A percentile compares a stretch with the other conserved stretches of the same genome.
Evolutionary conservation across 2,113 vertebrate species (phyloP).

Genomic region (Phylloscopus trochilus): DNA sequence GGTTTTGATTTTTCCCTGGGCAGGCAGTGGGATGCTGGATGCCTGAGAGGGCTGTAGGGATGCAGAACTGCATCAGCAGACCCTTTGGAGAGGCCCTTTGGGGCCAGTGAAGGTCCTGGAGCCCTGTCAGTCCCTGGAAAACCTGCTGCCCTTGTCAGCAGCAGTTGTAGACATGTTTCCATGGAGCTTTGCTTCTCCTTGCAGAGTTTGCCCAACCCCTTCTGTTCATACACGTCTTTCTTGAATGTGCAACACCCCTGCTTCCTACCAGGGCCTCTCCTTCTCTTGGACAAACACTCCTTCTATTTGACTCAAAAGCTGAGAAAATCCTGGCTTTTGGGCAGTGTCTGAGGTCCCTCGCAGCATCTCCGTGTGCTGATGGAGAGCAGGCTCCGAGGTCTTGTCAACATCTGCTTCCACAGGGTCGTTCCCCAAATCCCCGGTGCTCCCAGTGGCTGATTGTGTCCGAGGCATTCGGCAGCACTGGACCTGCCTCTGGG

Average conservation of each 20-base stretch:
- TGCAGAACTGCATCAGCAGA: not conserved
- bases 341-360: constrained; percentile 33
- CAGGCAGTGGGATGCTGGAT: not conserved
- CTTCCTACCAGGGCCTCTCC: not conserved
- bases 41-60: not conserved
- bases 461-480: not conserved
- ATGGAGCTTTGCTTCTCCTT: not conserved
- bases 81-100: not conserved
- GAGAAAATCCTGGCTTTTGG: constrained; percentile 27
- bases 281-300: constrained; percentile 39
- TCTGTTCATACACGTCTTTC: not conserved
- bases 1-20: not conserved
- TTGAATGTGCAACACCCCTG: not conserved
- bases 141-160: not conserved
- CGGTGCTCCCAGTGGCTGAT: not conserved
- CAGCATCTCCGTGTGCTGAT: not conserved
- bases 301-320: not conserved
- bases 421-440: constrained; percentile 13
- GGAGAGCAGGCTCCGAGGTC: constrained; percentile 18
- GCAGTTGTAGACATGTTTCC: not conserved
- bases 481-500: not conserved
- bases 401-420: not conserved
- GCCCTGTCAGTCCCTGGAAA: not conserved
- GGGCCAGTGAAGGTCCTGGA: not conserved
- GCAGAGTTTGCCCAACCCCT: not conserved